Evolutionary conservation across 2,797 vertebrate species (phyloP), one percentile per base, ranked within the genome.

Genomic region (Cichlasoma orientale): DNA sequence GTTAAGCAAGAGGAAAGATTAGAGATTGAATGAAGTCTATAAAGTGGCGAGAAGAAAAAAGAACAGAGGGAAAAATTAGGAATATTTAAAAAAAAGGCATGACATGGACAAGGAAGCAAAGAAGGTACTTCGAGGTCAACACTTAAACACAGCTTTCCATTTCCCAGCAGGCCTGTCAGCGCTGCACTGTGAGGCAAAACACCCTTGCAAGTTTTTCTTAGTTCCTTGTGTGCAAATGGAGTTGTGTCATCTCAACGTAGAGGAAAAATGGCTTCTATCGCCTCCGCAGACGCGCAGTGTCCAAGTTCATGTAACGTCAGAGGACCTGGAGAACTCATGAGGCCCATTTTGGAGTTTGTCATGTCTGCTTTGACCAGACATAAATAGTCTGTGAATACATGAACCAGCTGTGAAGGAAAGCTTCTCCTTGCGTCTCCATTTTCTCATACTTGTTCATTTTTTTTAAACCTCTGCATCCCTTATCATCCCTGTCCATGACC

Each of bases 361-460:
- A 77, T 73, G 80, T 90, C 85, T 83, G 76, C 58, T 74, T 74
- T 38, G 25, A 73, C 79, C 75, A 83, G 80, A 75, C 78, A 68
- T 79, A 86, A 85, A 72, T 54, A 76, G 21, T 75, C 79, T 76
- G 68, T 14, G 33, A 79, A 82, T 82, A 86, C 80, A 78, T 53
- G 68, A 75, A 80, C 74, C 91, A 92, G 89, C 90, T 92, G 87
- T 72, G 71, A 55, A 77, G 71, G 80, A 82, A 86, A 73, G 5
- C 27, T 31, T 78, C 56, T 54, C 5, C 50, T 75, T 44, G 31
- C 41, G 38, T 12, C 53, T 57, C n/a, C 21, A 27, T 72, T 56
- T 23, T 74, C 29, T 61, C 33, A 25, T 74, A 13, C 31, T 54
- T 31, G 12, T 29, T 71, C 72, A 33, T 36, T 36, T 63, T 71